phyloP scores from a whole-genome alignment of 92 coral and sea anemone species.

The Porites divaricata region DNA sequence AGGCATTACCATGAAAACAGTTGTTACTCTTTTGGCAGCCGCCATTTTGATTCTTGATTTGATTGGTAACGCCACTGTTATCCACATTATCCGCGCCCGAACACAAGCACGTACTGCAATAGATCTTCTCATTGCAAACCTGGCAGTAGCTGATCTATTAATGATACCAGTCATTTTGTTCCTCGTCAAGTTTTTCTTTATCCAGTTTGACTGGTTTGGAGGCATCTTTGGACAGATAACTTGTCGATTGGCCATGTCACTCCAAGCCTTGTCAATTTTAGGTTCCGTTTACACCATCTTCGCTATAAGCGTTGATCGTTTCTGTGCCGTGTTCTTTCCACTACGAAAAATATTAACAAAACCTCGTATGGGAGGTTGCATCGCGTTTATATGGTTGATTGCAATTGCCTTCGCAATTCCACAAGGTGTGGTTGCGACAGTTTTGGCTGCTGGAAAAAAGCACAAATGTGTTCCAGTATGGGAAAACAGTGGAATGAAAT shows the following conservation, averaged over 20 bases:
- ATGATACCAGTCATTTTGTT: constrained; percentile 71
- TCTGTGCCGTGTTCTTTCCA: constrained; percentile 68
- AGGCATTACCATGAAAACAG: constrained; percentile 11
- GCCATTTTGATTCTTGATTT: constrained; percentile 53
- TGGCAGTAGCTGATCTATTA: constrained; percentile 82
- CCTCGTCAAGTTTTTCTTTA: constrained; percentile 57
- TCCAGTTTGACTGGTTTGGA: constrained; percentile 75
- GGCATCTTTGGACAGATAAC: constrained; percentile 71
- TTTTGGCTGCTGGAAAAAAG: constrained; percentile 18
- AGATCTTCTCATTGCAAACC: constrained; percentile 71
- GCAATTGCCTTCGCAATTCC: constrained; percentile 69
- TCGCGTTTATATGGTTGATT: constrained; percentile 57
- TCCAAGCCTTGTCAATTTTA: constrained; percentile 60
- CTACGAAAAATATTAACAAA: constrained; percentile 52
- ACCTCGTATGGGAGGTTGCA: constrained; percentile 26
- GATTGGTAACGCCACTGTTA: constrained; percentile 72
- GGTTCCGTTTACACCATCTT: constrained; percentile 73
- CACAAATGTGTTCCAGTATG: constrained; percentile 55
- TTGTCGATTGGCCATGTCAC: constrained; percentile 59
- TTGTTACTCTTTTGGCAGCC: constrained; percentile 60
- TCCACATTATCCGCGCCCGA: constrained; percentile 79
- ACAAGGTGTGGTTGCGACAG: constrained; percentile 58
- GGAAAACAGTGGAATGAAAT: constrained; percentile 59
- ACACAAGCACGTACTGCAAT: constrained; percentile 72
- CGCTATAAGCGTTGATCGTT: constrained; percentile 79